Evolutionary conservation across 2,797 vertebrate genomes (phyloP).

Genomic region (Calcarius lapponicus): DNA sequence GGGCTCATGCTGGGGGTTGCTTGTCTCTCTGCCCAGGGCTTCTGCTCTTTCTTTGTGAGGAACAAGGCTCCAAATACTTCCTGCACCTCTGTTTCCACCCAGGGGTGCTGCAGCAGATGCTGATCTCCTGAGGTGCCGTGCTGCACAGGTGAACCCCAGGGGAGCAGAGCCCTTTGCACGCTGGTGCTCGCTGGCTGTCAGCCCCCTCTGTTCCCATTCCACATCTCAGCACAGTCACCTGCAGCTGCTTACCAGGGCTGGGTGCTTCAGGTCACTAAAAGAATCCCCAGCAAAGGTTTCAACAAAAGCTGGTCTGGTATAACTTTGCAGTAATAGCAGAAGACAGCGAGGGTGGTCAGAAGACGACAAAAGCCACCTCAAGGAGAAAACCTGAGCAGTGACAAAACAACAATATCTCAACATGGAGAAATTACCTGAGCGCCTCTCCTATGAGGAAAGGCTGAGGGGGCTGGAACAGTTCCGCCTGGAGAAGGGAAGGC

Average conservation of each 20-base stretch:
- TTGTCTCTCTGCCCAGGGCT: rapidly evolving
- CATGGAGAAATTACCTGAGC: background rate
- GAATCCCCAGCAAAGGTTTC: background rate
- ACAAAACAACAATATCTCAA: background rate
- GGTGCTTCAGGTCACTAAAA: rapidly evolving
- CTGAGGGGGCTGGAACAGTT: background rate
- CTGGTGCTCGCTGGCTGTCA: no score
- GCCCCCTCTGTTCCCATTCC: background rate
- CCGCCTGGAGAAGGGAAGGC: background rate
- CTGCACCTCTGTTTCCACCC: background rate
- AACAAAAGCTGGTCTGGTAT: background rate
- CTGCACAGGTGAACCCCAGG: rapidly evolving
- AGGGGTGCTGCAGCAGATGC: background rate
- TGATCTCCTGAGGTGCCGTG: background rate
- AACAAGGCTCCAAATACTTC: background rate
- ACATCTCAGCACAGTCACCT: background rate
- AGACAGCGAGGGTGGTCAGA: background rate
- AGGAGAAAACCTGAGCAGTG: background rate
- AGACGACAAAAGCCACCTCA: background rate
- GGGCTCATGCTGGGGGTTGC: background rate
- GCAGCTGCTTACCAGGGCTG: background rate
- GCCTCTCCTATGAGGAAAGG: background rate
- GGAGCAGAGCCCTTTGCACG: background rate
- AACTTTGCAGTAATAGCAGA: background rate
- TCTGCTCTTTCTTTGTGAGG: background rate